These are phyloP conservation scores for Distichodus sexfasciatus DNA, from an alignment of 2,797 vertebrate species.

Conservation along the genomic window DNA sequence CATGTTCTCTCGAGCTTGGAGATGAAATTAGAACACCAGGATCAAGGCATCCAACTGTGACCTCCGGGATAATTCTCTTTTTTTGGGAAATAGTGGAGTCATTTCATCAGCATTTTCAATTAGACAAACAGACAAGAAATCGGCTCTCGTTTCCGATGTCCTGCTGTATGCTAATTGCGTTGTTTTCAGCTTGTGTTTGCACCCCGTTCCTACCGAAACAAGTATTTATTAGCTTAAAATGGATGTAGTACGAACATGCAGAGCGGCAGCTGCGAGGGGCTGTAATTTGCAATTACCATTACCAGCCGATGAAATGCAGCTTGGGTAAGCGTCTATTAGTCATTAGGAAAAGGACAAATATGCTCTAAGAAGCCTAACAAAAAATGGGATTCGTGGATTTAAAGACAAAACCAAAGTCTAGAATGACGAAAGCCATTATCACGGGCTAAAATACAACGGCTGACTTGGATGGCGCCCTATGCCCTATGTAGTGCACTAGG, in stretches of 20 bases:
- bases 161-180: constrained; percentile 3
- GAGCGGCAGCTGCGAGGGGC: background rate
- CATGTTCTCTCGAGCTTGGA: background rate
- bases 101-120: constrained; percentile 18
- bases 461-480: background rate
- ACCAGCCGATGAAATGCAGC: background rate
- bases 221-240: background rate
- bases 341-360: background rate
- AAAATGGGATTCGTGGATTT: background rate
- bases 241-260: background rate
- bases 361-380: background rate
- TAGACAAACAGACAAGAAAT: background rate
- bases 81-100: background rate
- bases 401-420: background rate
- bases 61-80: background rate
- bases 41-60: background rate
- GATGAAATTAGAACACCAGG: background rate
- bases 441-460: background rate
- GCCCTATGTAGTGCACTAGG: too few relatives aligned
- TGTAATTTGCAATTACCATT: background rate
- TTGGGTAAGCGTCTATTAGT: background rate
- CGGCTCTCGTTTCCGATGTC: background rate
- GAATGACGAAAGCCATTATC: background rate
- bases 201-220: background rate
- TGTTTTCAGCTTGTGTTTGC: background rate